Evolutionary conservation across 2,113 vertebrate genomes (phyloP), one percentile per base, ranked within the genome.

Genomic region (Sarotherodon lohbergeri): DNA sequence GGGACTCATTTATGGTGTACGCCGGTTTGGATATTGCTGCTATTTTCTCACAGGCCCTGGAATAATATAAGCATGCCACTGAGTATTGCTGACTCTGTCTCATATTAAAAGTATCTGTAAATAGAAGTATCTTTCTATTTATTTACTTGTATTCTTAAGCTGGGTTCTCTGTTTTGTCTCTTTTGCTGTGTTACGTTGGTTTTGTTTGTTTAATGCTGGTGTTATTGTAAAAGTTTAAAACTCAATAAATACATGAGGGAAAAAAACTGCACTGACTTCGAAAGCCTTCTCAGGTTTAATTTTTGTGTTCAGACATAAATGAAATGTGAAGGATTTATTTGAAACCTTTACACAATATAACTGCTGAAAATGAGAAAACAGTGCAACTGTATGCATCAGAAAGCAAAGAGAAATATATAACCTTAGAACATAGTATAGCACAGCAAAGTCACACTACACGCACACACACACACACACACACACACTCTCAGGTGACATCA

Each of bases 181-280:
- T 59, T 59, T 59, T 57, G 13, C 14, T 57, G 0, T 16, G 24
- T 57, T 29, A 13, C 29, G 56, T 57, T 57, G 24, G 14, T 57
- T 57, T 57, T 5, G 7, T 29, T 57, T 29, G 24, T 29, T 57
- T 57, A 57, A 29, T 57, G 24, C 12, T 57, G 12, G 0, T 57
- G 7, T 57, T 57, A 57, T 57, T 29, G 56, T 57, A 29, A 16
- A 57, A 57, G 56, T 57, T 57, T 29, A 1, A 16, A 8, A 57
- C 56, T 57, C 24, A 57, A 16, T 29, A 57, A 57, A 57, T 1
- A 29, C 4, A 16, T 5, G 0, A 29, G 16, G 24, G 13, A 0
- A 14, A 8, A 34, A 11, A 7, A 66, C 46, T 4, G 39, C 39
- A 1, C 0, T 2, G 57, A 17, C 56, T 59, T 0, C 32, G 27